Percentiles rank a stretch among this genome's conserved stretches.
Evolutionary conservation across 2,888 invertebrate species (phyloP).

Genomic region (Rugalucina vietnamica): DNA sequence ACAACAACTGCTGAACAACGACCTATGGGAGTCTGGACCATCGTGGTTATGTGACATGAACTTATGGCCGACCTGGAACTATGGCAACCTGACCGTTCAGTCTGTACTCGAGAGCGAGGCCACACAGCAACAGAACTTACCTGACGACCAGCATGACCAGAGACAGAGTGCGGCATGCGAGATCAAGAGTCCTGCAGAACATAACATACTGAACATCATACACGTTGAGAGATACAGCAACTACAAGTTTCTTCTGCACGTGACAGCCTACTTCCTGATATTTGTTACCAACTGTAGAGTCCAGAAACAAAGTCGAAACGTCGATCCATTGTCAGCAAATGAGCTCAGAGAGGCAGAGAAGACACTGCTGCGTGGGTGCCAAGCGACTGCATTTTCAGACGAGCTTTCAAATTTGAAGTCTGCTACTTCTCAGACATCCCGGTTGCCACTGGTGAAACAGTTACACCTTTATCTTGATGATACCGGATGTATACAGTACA

Average conservation of each 20-base stretch:
- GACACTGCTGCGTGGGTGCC: neutral
- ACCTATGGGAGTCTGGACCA: neutral
- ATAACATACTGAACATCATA: neutral
- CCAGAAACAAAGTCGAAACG: neutral
- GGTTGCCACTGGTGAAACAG: neutral
- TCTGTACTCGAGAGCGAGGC: neutral
- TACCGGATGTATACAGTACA: too few species aligned
- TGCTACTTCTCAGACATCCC: too few species aligned
- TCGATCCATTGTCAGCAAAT: neutral
- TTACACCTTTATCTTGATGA: neutral
- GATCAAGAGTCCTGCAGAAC: neutral
- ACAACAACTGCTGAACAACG: neutral
- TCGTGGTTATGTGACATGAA: neutral
- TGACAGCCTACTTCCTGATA: neutral
- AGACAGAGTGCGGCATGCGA: too few species aligned
- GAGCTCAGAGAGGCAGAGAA: neutral
- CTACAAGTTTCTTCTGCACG: too few species aligned
- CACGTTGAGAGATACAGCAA: neutral
- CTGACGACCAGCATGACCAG: too few species aligned
- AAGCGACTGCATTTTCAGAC: neutral
- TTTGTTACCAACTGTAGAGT: neutral
- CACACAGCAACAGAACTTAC: too few species aligned
- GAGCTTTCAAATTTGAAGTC: neutral
- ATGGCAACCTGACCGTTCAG: neutral
- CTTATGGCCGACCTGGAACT: neutral